These are phyloP conservation scores for Acleris cristana DNA, from an alignment of 2,888 invertebrate species.

Conservation along the genomic window DNA sequence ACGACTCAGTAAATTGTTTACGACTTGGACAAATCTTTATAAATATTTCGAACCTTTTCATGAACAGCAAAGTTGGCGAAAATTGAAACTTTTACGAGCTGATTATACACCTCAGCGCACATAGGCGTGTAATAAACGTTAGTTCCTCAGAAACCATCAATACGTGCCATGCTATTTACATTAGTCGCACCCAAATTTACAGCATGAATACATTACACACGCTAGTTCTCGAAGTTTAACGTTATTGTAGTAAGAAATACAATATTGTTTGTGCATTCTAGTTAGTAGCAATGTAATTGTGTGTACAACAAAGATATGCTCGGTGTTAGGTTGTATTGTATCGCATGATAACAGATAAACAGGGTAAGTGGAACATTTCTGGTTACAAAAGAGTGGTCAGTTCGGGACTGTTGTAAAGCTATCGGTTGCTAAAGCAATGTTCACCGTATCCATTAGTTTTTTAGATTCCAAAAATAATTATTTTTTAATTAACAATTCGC, in stretches of 20 bases:
- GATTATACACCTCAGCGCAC: constrained; percentile 42
- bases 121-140: constrained; percentile 45
- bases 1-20: constrained; percentile 46
- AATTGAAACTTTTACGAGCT: constrained; percentile 58
- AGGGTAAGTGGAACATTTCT: constrained; percentile 50
- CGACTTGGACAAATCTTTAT: constrained; percentile 49
- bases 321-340: constrained; percentile 32
- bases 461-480: neutral
- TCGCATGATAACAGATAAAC: constrained; percentile 42
- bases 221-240: constrained; percentile 34
- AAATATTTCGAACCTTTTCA: constrained; percentile 47
- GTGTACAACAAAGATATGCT: constrained; percentile 20
- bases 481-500: too few species aligned
- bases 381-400: constrained; percentile 21
- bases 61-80: constrained; percentile 59
- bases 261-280: too few species aligned
- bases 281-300: constrained; percentile 27
- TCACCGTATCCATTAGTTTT: constrained; percentile 44
- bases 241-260: constrained; percentile 34
- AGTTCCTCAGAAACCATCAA: constrained; percentile 45
- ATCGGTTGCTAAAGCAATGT: constrained; percentile 33
- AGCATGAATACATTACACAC: neutral
- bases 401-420: constrained; percentile 3
- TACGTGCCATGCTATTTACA: constrained; percentile 9
- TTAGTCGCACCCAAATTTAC: constrained; percentile 3